Base-by-base conservation (phyloP, 1,140 invertebrate genomes). In the Drosophila arizonae region DNA sequence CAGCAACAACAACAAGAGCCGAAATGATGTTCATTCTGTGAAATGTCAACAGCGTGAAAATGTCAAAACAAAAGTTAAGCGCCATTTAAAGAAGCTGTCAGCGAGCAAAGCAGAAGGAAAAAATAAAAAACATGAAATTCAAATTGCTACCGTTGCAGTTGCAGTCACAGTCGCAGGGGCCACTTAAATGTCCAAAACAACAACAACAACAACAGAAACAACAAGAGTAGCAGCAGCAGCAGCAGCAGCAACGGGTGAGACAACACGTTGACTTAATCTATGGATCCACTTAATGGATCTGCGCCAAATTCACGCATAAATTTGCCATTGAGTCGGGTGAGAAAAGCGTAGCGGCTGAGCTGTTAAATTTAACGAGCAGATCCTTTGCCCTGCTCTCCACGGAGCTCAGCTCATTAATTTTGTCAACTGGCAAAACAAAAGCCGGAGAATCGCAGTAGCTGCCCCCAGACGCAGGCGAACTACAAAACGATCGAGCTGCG, bases 281-380 rank as follows among this genome's bases (percentile, higher is more conserved):
- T 80, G 79, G 84, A 75, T 60, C 84, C 84, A 88, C 87, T 90
- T 90, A 90, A 90, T 90, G 87, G 87, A 90, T 90, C 87, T 90
- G 81, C 77, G 86, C 81, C 79, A 90, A 90, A 90, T 90, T 90
- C 87, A 90, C 87, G 87, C 87, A 90, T 90, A 90, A 86, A 90
- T 90, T 90, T 67, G 65, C 60, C 48, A 30, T 69, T 65, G 69
- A 76, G 62, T 48, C 50, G 72, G 68, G 68, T 72, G 73, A 76
- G 73, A 76, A 73, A 85, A 72, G 66, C 81, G 51, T 71, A 77
- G 77, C 81, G 74, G 36, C 55, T 72, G 66, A 89, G 76, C 86
- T 82, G 73, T 85, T 77, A 81, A 90, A 89, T 74, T 89, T 84
- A 89, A 85, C 80, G 86, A 85, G 77, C 58, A 69, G 54, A 21